Evolutionary conservation across 2,888 invertebrate species (phyloP).

Genomic region (Drosophila tanythrix): DNA sequence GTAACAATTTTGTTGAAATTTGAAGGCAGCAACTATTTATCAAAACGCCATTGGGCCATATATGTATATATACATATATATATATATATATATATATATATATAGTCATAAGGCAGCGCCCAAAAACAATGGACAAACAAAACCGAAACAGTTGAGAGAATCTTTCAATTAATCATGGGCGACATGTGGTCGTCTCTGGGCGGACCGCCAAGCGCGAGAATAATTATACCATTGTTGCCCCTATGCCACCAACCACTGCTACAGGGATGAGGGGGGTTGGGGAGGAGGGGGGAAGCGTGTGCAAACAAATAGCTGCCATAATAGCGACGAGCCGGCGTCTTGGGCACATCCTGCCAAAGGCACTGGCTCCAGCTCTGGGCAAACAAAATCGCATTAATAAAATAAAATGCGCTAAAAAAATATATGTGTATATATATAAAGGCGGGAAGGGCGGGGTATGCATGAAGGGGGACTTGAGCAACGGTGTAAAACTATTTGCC

Average conservation of each 20-base stretch:
- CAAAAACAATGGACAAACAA: constrained; percentile 42
- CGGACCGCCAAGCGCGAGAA: constrained; percentile 74
- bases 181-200: constrained; percentile 70
- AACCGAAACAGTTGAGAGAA: constrained; percentile 64
- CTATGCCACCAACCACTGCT: constrained; percentile 19
- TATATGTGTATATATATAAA: neutral
- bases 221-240: constrained; percentile 69
- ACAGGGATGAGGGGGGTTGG: neutral
- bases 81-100: neutral
- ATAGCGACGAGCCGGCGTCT: constrained; percentile 55
- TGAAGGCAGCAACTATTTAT: constrained; percentile 64
- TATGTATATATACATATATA: neutral
- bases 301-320: constrained; percentile 77
- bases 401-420: constrained; percentile 53
- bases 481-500: constrained; percentile 56
- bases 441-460: neutral
- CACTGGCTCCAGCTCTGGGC: constrained; percentile 13
- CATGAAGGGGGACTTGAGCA: neutral
- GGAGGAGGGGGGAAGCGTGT: constrained; percentile 19
- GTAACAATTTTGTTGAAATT: constrained; percentile 50
- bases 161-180: constrained; percentile 78
- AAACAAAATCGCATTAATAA: constrained; percentile 71
- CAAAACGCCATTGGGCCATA: constrained; percentile 52
- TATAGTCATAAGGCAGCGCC: constrained; percentile 24
- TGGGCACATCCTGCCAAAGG: constrained; percentile 37